Conservation (phyloP, 2,797 vertebrate species). For the Helarctos malayanus region DNA sequence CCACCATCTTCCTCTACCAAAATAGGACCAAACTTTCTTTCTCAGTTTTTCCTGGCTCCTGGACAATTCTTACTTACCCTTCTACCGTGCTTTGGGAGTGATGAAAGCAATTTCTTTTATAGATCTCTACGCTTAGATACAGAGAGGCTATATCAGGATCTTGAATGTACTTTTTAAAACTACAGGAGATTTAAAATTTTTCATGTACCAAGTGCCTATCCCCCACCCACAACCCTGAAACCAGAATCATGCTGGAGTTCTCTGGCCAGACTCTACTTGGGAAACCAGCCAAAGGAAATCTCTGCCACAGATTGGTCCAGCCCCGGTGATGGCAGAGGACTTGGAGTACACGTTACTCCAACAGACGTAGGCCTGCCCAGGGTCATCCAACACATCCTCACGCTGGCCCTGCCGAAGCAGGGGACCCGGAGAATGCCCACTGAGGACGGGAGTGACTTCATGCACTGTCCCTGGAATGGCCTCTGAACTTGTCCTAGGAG, state of each 20-base stretch:
- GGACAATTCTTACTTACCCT: not conserved
- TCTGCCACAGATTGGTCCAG: not conserved
- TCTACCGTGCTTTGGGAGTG: not conserved
- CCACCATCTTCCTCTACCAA: not conserved
- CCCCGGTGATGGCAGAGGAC: not conserved
- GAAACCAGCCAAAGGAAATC: not conserved
- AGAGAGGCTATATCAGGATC: not conserved
- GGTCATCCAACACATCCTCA: not conserved
- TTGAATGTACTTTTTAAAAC: not conserved
- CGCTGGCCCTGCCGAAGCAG: not conserved
- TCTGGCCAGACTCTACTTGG: not conserved
- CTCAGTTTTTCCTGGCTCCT: not conserved
- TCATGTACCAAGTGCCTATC: not conserved
- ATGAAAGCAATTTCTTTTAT: conserved; percentile 24
- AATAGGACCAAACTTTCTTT: not conserved
- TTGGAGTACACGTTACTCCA: not conserved
- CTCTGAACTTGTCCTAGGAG: not conserved
- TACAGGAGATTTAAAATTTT: not conserved
- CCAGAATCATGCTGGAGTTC: not conserved
- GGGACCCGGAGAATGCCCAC: not conserved
- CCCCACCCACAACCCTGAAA: not conserved
- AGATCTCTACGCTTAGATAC: not conserved
- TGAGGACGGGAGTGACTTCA: not conserved
- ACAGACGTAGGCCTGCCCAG: not conserved
- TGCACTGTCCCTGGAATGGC: not conserved